phyloP scores from a whole-genome alignment of 2,797 vertebrate species.

The Ciconia nigra region DNA sequence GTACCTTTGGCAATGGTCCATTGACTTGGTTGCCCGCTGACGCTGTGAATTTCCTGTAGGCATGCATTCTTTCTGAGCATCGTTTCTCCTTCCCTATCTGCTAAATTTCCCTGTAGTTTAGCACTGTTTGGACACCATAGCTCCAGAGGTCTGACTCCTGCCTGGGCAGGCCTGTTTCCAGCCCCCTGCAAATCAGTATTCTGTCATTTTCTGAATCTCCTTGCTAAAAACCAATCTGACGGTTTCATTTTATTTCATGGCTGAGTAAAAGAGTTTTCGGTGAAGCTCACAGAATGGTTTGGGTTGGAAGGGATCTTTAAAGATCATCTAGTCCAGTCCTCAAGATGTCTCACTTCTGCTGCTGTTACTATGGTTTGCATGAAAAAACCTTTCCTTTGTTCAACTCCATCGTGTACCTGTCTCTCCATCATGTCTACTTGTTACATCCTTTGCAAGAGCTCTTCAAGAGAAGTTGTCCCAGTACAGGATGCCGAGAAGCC shows the following conservation, averaged over 20 bases:
- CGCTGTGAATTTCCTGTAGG: not conserved
- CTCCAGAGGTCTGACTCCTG: not conserved
- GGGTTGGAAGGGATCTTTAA: not conserved
- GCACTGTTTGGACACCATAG: not conserved
- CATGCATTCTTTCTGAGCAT: not conserved
- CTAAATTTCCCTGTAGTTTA: not conserved
- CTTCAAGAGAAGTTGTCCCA: not conserved
- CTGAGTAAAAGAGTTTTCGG: not conserved
- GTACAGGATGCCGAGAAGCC: not conserved
- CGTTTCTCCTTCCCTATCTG: not conserved
- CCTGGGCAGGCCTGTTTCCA: not conserved
- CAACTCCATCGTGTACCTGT: not conserved
- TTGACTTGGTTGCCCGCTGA: not conserved
- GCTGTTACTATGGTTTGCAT: not conserved
- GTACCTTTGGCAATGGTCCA: not conserved
- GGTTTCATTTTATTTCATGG: not conserved
- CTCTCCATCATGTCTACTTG: not conserved
- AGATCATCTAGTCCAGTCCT: not conserved
- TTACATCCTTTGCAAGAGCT: not conserved
- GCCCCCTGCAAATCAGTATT: not conserved
- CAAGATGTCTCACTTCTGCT: not conserved
- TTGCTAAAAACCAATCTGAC: not conserved
- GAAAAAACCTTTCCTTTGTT: not conserved
- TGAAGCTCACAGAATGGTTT: not conserved
- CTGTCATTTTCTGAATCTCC: not conserved